A percentile compares a stretch with the other conserved stretches of the same genome.
Conservation (phyloP, 2,113 vertebrate genomes). For the Cheirogaleus medius region DNA sequence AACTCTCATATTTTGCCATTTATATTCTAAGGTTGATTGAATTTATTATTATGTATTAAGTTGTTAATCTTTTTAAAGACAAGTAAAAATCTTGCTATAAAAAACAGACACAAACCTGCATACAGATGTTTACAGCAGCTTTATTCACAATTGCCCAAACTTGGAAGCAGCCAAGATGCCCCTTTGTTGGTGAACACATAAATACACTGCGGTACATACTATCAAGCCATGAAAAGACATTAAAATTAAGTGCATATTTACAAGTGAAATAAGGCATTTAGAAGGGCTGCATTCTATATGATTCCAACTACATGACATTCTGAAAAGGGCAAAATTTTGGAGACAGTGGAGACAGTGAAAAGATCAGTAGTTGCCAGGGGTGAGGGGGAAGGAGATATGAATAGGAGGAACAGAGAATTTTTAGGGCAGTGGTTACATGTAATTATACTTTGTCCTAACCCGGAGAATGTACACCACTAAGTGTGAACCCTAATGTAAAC, state of each 20-base stretch:
- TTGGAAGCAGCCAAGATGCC: neutral
- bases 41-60: neutral
- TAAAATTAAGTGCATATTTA: neutral
- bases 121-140: neutral
- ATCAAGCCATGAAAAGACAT: neutral
- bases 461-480: neutral
- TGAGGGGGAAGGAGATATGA: accelerated
- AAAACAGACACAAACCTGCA: neutral
- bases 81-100: neutral
- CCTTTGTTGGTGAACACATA: neutral
- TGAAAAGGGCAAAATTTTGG: neutral
- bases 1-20: neutral
- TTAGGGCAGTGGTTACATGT: neutral
- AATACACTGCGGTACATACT: neutral
- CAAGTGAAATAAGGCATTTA: neutral
- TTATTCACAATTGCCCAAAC: neutral
- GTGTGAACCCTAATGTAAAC: neutral
- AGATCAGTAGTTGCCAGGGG: neutral
- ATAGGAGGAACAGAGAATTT: neutral
- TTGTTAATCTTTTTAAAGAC: neutral
- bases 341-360: neutral
- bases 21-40: neutral
- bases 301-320: neutral
- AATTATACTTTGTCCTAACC: neutral
- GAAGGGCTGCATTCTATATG: neutral